Evolutionary conservation across 2,113 vertebrate genomes (phyloP).

Genomic region (Coptodon rendalli): DNA sequence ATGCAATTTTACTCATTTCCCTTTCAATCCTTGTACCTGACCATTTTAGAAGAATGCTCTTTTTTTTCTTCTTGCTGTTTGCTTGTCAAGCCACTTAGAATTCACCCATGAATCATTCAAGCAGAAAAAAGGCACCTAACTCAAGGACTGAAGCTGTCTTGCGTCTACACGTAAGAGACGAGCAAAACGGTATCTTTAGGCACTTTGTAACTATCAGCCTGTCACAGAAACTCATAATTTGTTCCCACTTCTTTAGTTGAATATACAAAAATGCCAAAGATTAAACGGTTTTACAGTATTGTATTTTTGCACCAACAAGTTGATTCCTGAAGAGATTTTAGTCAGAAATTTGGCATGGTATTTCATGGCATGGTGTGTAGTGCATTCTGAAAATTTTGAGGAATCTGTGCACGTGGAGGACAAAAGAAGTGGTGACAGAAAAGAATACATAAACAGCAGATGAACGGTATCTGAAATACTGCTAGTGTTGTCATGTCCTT

Average conservation of each 20-base stretch:
- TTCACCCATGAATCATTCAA: not conserved
- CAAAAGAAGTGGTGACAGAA: not conserved
- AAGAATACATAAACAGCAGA: not conserved
- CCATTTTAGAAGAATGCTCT: not conserved
- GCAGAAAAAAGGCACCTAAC: not conserved
- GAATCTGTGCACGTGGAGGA: not conserved
- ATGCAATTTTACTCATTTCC: not conserved
- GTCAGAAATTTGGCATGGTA: not conserved
- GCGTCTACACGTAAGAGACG: rapidly evolving
- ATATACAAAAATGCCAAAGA: not conserved
- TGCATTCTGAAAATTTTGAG: not conserved
- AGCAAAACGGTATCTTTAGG: not conserved
- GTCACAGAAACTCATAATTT: not conserved
- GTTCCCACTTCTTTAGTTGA: not conserved
- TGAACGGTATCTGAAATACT: not conserved
- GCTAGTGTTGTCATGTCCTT: not conserved
- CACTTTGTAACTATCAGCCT: not conserved
- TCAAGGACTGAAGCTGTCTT: not conserved
- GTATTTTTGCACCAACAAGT: not conserved
- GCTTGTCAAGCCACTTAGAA: not conserved
- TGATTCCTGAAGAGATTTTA: not conserved
- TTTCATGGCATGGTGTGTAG: rapidly evolving
- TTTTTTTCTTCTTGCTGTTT: not conserved
- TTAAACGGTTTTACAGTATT: not conserved
- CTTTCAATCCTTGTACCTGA: not conserved